Conservation (phyloP, 2,797 vertebrate genomes). For the Ambastaia sidthimunki region DNA sequence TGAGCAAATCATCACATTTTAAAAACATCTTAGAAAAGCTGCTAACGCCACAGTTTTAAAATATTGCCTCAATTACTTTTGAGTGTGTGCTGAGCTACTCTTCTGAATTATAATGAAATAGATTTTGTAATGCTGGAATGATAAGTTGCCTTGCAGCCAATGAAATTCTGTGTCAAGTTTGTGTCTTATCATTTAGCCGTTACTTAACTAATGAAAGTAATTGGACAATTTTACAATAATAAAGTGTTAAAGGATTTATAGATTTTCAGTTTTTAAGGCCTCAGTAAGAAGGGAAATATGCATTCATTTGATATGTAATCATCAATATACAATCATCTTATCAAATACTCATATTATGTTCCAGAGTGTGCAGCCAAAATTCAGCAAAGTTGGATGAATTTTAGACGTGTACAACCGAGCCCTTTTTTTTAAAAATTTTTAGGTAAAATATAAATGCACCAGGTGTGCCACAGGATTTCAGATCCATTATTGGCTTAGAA, state of each 20-base stretch:
- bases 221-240: slow-evolving; percentile 18
- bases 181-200: slow-evolving; percentile 31
- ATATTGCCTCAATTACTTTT: slow-evolving; percentile 51
- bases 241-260: slow-evolving; percentile 2
- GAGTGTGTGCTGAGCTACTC: slow-evolving; percentile 28
- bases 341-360: background rate
- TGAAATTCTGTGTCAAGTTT: slow-evolving; percentile 29
- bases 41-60: slow-evolving; percentile 52
- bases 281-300: background rate
- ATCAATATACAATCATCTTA: background rate
- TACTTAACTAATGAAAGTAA: slow-evolving; percentile 37
- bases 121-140: slow-evolving; percentile 23
- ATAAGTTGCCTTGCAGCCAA: slow-evolving; percentile 30
- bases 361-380: background rate
- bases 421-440: background rate
- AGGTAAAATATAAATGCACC: slow-evolving; percentile 26
- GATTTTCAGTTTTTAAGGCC: background rate
- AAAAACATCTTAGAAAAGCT: slow-evolving; percentile 49
- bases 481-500: slow-evolving; percentile 32
- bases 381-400: background rate
- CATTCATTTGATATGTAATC: background rate
- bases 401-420: background rate
- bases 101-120: slow-evolving; percentile 49
- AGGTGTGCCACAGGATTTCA: slow-evolving; percentile 15
- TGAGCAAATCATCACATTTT: slow-evolving; percentile 48